A percentile compares a stretch with the other conserved stretches of the same genome.
phyloP scores from a whole-genome alignment of 2,888 invertebrate genomes.

The Brachyopa scutellaris region DNA sequence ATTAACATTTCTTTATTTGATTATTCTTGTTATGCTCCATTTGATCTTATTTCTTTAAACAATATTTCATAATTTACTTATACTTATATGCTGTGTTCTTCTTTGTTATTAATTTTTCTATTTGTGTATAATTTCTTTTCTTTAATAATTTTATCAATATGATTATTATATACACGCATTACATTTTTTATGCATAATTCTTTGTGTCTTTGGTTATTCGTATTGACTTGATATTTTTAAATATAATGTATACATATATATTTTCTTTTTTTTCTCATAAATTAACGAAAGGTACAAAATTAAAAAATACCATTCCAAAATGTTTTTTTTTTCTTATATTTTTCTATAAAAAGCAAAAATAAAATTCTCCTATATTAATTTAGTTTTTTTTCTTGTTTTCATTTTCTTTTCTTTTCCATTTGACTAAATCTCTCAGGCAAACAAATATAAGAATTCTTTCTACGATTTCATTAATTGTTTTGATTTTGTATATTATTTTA shows the following conservation, averaged over 20 bases:
- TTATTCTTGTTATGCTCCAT: constrained; percentile 61
- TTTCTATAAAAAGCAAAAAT: constrained; percentile 60
- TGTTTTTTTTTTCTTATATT: constrained; percentile 34
- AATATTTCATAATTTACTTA: constrained; percentile 42
- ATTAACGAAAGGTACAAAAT: constrained; percentile 65
- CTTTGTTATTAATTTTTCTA: constrained; percentile 32
- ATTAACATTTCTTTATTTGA: constrained; percentile 71
- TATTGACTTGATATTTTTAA: constrained; percentile 38
- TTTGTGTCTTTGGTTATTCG: constrained; percentile 39
- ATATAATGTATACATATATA: constrained; percentile 19
- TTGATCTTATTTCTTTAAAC: constrained; percentile 57
- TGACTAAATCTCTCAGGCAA: constrained; percentile 45
- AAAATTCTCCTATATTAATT: constrained; percentile 40
- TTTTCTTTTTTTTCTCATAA: constrained; percentile 6
- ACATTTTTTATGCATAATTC: constrained; percentile 25
- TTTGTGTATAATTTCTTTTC: constrained; percentile 25
- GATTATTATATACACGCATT: constrained; percentile 67
- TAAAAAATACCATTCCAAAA: constrained; percentile 68
- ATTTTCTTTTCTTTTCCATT: constrained; percentile 21
- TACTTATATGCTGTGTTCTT: constrained; percentile 13
- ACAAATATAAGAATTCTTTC: constrained; percentile 45
- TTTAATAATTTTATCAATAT: constrained; percentile 42
- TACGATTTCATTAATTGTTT: constrained; percentile 22
- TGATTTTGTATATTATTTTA: constrained; percentile 15
- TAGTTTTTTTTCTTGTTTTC: constrained; percentile 7